phyloP scores from a whole-genome alignment of 2,113 vertebrate genomes.

The Stomatorhinus ivindoensis region DNA sequence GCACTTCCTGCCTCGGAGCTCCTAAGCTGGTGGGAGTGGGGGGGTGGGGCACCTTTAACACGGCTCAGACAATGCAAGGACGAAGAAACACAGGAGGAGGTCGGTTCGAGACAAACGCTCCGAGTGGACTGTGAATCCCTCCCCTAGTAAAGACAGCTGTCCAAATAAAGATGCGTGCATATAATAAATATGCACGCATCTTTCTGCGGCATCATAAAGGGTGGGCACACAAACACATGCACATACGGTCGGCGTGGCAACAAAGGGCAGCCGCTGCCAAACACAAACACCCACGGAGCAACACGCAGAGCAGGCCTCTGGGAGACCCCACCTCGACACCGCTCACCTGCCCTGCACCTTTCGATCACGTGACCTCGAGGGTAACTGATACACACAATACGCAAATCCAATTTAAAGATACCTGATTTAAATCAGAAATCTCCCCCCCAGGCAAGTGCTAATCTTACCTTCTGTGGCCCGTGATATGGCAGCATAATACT shows the following conservation, averaged over 20 bases:
- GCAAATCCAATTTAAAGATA: background rate
- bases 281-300: background rate
- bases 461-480: background rate
- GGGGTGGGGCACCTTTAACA: background rate
- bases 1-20: background rate
- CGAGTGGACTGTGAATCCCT: background rate
- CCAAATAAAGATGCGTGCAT: constrained; percentile 65
- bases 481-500: background rate
- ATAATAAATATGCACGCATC: no score
- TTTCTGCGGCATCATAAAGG: constrained; percentile 46
- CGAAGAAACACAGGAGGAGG: background rate
- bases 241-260: background rate
- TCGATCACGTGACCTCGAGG: background rate
- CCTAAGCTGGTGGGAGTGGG: background rate
- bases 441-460: background rate
- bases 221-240: constrained; percentile 31
- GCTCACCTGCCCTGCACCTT: background rate
- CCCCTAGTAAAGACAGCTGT: constrained; percentile 56
- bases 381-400: background rate
- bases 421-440: background rate
- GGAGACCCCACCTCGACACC: background rate
- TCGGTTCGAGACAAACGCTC: background rate
- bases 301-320: background rate
- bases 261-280: background rate
- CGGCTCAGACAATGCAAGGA: background rate